These are phyloP conservation scores for Drosophila subpulchrella DNA, from an alignment of 1,140 invertebrate genomes.

Conservation along the genomic window DNA sequence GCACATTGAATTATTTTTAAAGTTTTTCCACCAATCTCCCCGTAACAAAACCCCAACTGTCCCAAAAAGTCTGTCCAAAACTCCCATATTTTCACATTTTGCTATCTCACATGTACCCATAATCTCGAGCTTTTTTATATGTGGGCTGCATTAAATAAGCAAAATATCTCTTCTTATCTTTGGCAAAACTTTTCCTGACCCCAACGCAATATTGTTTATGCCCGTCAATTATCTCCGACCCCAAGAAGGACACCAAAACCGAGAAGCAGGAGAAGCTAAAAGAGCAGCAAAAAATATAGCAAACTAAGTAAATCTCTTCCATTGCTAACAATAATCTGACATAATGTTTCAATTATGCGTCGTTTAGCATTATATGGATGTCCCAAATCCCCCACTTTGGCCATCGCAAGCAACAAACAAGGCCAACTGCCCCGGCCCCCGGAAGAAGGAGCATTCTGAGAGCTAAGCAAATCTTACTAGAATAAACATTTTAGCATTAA, in stretches of 20 bases:
- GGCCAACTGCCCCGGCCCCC: conserved; percentile 16
- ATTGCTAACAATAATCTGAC: conserved; percentile 82
- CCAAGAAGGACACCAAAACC: conserved; percentile 19
- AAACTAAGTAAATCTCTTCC: conserved; percentile 75
- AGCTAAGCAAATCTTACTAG: conserved; percentile 80
- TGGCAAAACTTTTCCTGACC: conserved; percentile 59
- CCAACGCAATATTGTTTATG: conserved; percentile 63
- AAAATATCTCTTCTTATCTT: conserved; percentile 65
- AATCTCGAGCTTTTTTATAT: conserved; percentile 56
- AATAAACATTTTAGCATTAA: conserved; percentile 83
- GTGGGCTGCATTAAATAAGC: conserved; percentile 53
- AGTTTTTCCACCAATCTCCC: neutral
- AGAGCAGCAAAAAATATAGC: conserved; percentile 51
- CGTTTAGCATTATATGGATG: conserved; percentile 75
- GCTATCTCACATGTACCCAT: conserved; percentile 23
- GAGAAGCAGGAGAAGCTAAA: conserved; percentile 6
- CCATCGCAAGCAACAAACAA: conserved; percentile 20
- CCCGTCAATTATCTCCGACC: conserved; percentile 51
- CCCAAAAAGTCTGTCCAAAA: conserved; percentile 5
- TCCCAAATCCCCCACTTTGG: conserved; percentile 16
- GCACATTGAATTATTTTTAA: conserved; percentile 5
- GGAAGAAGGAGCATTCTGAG: conserved; percentile 63
- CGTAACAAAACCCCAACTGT: neutral
- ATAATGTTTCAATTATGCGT: conserved; percentile 83
- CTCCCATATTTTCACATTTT: conserved; percentile 29